Evolutionary conservation across 2,113 vertebrate genomes (phyloP), one percentile per base, ranked within the genome.

Genomic region (Piaya cayana): DNA sequence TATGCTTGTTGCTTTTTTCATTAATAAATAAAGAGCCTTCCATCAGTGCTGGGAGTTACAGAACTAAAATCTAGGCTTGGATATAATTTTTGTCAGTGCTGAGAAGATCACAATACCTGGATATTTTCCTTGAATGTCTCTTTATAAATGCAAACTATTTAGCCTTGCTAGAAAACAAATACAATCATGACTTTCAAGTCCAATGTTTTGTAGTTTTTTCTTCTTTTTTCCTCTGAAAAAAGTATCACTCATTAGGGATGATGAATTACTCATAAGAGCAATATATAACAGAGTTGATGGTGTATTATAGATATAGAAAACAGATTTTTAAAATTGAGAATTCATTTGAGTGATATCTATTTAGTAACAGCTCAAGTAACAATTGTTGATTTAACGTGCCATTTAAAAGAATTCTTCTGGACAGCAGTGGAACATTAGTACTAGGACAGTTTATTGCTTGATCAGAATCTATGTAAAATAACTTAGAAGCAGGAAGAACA

Each of bases 351-450:
- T 12, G 49, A 1, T 37, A 9, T 83, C 45, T 95, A 80, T 93
- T 97, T 96, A 95, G 82, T 92, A 92, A 84, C 80, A 90, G 53
- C 86, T 94, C 88, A 78, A 69, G 93, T 97, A 97, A 96, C 80
- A 91, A 90, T 86, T 80, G 92, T 36, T 96, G 92, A 97, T 97
- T 97, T 98, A 97, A 86, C 72, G 86, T 77, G 17, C 82, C 32
- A 56, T 95, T 97, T 95, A 82, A 90, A 97, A 94, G 91, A 96
- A 82, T 95, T 96, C 78, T 93, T 96, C 63, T 93, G 96, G 91
- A 93, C 90, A 96, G 90, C 93, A 90, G 70, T 82, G 76, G 86
- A 94, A 91, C 70, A 86, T 53, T 91, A 86, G 97, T 95, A 88
- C 87, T 94, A 90, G 67, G 50, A 87, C 62, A 93, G 96, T 96